Evolutionary conservation across 1,140 invertebrate genomes (phyloP).

Genomic region (Tribolium madens): DNA sequence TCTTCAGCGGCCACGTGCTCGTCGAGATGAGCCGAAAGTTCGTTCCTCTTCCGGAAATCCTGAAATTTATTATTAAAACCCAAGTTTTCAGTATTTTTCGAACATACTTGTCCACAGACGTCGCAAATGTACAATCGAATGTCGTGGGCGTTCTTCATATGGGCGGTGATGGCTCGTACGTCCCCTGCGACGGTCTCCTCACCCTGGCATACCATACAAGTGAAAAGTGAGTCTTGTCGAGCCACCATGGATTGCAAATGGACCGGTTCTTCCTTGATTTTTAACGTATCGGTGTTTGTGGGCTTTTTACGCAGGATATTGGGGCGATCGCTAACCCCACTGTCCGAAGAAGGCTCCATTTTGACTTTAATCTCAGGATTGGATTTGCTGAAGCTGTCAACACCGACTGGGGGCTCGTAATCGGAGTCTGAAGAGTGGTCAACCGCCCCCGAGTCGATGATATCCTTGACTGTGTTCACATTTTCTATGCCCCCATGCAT

Average conservation of each 20-base stretch:
- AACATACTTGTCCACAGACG: constrained; percentile 70
- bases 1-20: constrained; percentile 73
- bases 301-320: constrained; percentile 38
- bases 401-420: constrained; percentile 54
- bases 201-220: constrained; percentile 72
- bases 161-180: constrained; percentile 72
- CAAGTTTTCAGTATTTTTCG: too few relatives aligned
- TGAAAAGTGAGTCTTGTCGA: constrained; percentile 67
- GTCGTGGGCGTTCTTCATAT: constrained; percentile 73
- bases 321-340: constrained; percentile 7
- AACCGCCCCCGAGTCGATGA: constrained; percentile 56
- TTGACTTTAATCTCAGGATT: constrained; percentile 6
- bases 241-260: constrained; percentile 60
- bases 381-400: neutral
- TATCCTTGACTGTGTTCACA: constrained; percentile 42
- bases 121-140: constrained; percentile 78
- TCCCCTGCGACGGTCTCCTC: constrained; percentile 67
- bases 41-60: constrained; percentile 73
- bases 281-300: neutral
- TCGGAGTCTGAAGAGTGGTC: constrained; percentile 59
- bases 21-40: constrained; percentile 75
- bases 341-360: neutral
- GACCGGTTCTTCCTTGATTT: constrained; percentile 21
- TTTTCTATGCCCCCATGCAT: constrained; percentile 57
- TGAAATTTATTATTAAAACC: too few relatives aligned